Base-by-base conservation (phyloP, 2,797 vertebrate genomes). In the Acanthurus leucopareius region DNA sequence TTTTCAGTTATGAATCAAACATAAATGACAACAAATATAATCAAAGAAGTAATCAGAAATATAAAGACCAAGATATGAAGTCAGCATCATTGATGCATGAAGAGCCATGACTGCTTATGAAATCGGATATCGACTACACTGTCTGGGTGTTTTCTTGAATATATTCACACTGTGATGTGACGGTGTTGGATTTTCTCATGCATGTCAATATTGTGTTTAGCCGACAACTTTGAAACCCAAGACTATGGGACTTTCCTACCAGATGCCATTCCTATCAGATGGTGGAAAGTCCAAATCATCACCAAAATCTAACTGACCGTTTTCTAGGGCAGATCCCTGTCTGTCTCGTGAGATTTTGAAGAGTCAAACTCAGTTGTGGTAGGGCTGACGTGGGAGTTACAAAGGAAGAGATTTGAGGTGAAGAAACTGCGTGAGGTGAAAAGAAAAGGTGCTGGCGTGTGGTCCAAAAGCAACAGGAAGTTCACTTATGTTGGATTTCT, bases 221-320 rank as follows among this genome's bases (percentile, higher is more conserved):
- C 10, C 28, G 56, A 53, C 57, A 63, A 15, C 28, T 40, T 51
- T 47, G 16, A 14, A 57, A 65, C 76, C 10, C 22, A 32, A 16
- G 10, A 28, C 13, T 51, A 49, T 69, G 61, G 78, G 78, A 63
- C 66, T 80, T 78, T 73, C 66, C 76, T 69, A 9, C 19, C 38
- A 13, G 16, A 44, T 44, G 10, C n/a, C 59, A 25, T 19, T 44
- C 40, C 15, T 51, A 16, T 63, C 28, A 61, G 67, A 32, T 58
- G 57, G 5, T 73, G 58, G 56, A 65, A 86, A 76, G 56, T 48
- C 2, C 59, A 57, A 17, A 40, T 68, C n/a, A 3, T 35, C 9
- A 38, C 13, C 22, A 13, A 73, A 69, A 76, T 60, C 9, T 35
- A 51, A 56, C 35, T 0, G 9, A 52, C 20, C 2, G 0, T 51